These are phyloP conservation scores for Psittacara wagleri DNA, from an alignment of 2,113 vertebrate genomes.

Conservation along the genomic window DNA sequence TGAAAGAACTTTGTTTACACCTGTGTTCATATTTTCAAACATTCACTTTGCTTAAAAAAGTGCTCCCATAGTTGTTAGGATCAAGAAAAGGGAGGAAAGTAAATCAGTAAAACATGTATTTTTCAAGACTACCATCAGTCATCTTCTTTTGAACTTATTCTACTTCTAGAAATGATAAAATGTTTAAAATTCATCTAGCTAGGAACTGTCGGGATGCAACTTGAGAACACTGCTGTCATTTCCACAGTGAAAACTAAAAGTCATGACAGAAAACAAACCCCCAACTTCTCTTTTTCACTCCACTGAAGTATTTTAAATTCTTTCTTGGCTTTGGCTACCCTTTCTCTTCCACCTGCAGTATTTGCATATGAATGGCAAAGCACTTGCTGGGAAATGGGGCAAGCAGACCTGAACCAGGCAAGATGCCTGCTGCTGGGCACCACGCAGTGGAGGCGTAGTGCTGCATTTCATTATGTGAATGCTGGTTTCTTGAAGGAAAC, in stretches of 20 bases:
- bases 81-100: background rate
- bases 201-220: slow-evolving; percentile 8
- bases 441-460: rapidly evolving
- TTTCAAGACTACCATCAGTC: background rate
- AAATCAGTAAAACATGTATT: background rate
- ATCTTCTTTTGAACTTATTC: slow-evolving; percentile 1
- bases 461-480: background rate
- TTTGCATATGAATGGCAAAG: background rate
- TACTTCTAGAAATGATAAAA: slow-evolving; percentile 11
- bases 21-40: background rate
- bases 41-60: background rate
- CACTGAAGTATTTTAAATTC: background rate
- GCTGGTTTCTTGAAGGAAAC: background rate
- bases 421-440: background rate
- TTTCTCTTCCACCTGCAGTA: background rate
- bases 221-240: background rate
- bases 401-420: background rate
- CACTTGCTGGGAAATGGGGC: background rate
- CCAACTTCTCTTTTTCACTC: background rate
- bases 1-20: background rate
- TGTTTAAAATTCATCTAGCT: background rate
- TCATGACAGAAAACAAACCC: background rate
- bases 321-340: background rate
- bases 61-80: background rate
- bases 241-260: background rate